Evolutionary conservation across 2,797 vertebrate species (phyloP), one percentile per base, ranked within the genome.

Genomic region (Acanthiza pusilla): DNA sequence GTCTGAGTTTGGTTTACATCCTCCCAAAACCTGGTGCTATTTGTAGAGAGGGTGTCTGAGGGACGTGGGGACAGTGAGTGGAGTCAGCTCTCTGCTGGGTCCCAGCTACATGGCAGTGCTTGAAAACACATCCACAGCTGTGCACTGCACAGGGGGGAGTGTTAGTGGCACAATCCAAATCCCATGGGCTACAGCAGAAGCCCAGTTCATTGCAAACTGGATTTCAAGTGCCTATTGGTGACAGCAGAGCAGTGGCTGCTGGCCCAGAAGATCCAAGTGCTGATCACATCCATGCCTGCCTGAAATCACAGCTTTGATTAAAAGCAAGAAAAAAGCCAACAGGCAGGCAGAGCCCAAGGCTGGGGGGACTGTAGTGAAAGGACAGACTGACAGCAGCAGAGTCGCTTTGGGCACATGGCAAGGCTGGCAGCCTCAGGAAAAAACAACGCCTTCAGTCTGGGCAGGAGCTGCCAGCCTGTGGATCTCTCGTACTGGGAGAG

Each of bases 161-260:
- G 30, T 55, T 63, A 55, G 27, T 40, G 47, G 47, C 47, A 29
- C 79, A 73, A 27, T 62, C 29, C 45, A 68, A 8, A 53, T 38
- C 17, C 20, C 19, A 61, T 13, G 22, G 32, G 42, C 58, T 68
- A 36, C 8, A 25, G 60, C 38, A 88, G 34, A 73, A 83, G 25
- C 43, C 21, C 1, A 18, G 0, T 47, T 47, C 1, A 0, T 71
- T 84, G 60, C 43, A 60, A 68, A 65, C 4, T 3, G 3, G 16
- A 42, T 73, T 89, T 75, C 32, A 70, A 32, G 2, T 70, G 12
- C 7, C 2, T 32, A 0, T 13, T 11, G 20, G 14, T 50, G 23
- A 40, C 21, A 57, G 32, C 36, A 63, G 27, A 55, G 30, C 22
- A 36, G 32, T 9, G 16, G 22, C 83, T 71, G 82, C 76, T 76